Evolutionary conservation across 30 jellyfish, hydroid and myxozoan species (phyloP), one percentile per base, ranked within the genome.

Genomic region (Pelagia noctiluca): DNA sequence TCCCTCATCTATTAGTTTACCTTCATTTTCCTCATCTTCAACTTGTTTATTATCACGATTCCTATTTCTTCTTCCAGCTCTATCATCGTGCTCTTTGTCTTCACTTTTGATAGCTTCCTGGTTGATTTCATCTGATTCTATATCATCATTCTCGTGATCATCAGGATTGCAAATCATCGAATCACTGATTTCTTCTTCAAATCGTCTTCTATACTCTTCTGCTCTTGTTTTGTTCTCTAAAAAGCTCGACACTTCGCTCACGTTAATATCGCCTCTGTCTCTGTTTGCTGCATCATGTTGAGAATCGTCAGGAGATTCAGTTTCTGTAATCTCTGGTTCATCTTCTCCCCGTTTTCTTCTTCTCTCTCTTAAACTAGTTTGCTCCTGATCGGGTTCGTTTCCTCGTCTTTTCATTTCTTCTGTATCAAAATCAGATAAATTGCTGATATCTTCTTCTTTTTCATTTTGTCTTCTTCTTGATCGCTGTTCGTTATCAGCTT

Each of bases 121-220:
- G 61, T 32, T 0, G 3, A 18, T 0, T 36, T 38, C 67, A 3
- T 42, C 63, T 1, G 36, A 52, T 0, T 57, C 70, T 10, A 31
- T 64, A 4, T 78, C 80, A 49, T 25, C 38, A 46, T 8, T 5
- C 26, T 80, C 83, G 18, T 48, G 35, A 10, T 80, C 90, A 47
- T 64, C 82, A 46, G 18, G 49, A 49, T 80, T 47, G 7, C 74
- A 52, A 19, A 64, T 46, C 48, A 64, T 19, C 1, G 90, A 80
- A 64, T 80, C 82, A n/a, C 90, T 80, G 3, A 49, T 3, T 62
- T 35, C 29, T 60, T 78, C 80, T 61, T 78, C 29, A 35, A 29
- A 78, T 8, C 36, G 66, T 26, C 38, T 37, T 25, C 80, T 32
- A 19, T 63, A 34, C 37, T 61, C 71, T 7, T 61, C 80, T 52